Evolutionary conservation across 2,888 invertebrate genomes (phyloP), one percentile per base, ranked within the genome.

Genomic region (Papilio demoleus): DNA sequence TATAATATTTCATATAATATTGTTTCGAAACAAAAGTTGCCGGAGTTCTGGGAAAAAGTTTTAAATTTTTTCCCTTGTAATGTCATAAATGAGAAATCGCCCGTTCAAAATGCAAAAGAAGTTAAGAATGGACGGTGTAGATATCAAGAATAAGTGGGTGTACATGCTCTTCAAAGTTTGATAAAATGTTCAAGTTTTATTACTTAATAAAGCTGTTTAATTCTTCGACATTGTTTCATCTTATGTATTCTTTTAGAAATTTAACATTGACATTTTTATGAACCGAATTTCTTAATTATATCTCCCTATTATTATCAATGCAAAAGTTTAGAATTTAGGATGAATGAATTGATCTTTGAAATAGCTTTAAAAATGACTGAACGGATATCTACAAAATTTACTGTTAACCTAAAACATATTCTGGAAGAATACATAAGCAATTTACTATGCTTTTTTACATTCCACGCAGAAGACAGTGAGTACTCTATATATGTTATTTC

Each of bases 51-150:
- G n/a, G 56, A 40, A n/a, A 34, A 65, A 59, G 22, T 67, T 67
- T 40, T 11, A 34, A 67, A 31, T 19, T 53, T 61, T 61, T 53
- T 53, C 47, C 31, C 19, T 67, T 62, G 22, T 67, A 61, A 62
- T 62, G 61, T 31, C 22, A 36, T 47, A 59, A 59, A 59, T 66
- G 61, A 67, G 67, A 67, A 67, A 67, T 62, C 19, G 40, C 31
- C 40, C 50, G 53, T 61, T 61, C 61, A 56, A 56, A 62, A 67
- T 40, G 27, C 61, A 62, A 67, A 67, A 67, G 40, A 67, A 60
- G 53, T 36, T 61, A 60, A 60, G 50, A 60, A 61, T 61, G 50
- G 66, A 36, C 60, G 17, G 31, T 67, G 36, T 50, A 60, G 17
- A 60, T 36, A 61, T 61, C 17, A 50, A 34, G 47, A 56, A 27